These are phyloP conservation scores for Plutella xylostella DNA, from an alignment of 2,888 invertebrate genomes.

Conservation along the genomic window DNA sequence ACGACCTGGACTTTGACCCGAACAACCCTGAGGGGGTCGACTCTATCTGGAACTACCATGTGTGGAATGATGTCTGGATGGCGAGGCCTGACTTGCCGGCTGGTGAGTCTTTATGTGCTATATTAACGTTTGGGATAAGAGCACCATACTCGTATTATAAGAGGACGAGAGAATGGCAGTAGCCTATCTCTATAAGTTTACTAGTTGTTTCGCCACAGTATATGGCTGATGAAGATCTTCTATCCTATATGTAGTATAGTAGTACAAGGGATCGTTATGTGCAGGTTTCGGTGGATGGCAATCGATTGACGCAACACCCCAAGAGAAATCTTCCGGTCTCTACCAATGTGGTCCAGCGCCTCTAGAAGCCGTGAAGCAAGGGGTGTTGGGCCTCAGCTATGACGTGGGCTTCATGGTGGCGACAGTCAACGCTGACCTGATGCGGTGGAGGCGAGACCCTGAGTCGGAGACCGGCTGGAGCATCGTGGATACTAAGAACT, in stretches of 20 bases:
- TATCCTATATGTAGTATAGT: no score
- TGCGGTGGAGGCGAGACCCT: conserved; percentile 81
- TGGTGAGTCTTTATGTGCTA: conserved; percentile 48
- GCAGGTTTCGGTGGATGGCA: conserved; percentile 90
- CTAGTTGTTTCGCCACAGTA: no score
- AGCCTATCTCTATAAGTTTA: no score
- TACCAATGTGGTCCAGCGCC: conserved; percentile 87
- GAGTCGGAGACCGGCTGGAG: conserved; percentile 73
- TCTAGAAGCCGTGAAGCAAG: conserved; percentile 80
- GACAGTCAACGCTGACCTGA: conserved; percentile 86
- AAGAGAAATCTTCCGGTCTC: conserved; percentile 78
- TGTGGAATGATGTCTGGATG: conserved; percentile 93
- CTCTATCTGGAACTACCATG: conserved; percentile 90
- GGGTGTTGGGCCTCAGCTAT: conserved; percentile 78
- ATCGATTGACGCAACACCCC: conserved; percentile 87
- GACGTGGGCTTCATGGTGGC: conserved; percentile 84
- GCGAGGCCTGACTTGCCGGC: conserved; percentile 80
- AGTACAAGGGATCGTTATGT: no score
- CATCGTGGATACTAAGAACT: conserved; percentile 78
- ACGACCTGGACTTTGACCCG: conserved; percentile 75
- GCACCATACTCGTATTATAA: no score
- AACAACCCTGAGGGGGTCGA: conserved; percentile 77
- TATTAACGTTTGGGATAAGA: no score
- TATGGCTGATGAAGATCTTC: no score
- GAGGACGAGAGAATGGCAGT: no score